phyloP scores from a whole-genome alignment of 2,888 invertebrate genomes.

The Zygogramma bicolorata region DNA sequence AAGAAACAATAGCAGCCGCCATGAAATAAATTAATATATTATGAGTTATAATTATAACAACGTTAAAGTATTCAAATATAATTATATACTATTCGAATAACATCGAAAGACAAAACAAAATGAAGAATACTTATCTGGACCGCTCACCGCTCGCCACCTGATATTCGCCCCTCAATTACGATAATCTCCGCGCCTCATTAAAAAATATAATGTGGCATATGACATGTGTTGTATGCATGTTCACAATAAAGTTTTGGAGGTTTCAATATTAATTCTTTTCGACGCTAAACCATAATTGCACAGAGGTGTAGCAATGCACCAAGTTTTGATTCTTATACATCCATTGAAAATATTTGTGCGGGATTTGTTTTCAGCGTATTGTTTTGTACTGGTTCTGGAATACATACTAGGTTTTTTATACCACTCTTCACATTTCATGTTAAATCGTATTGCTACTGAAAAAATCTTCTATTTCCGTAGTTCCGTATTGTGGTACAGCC shows the following conservation, averaged over 20 bases:
- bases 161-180: slow-evolving; percentile 3
- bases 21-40: slow-evolving; percentile 1
- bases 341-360: too few species aligned
- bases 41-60: background rate
- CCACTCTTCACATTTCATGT: too few species aligned
- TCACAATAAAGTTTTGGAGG: background rate
- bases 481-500: too few species aligned
- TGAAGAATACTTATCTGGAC: background rate
- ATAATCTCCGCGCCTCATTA: background rate
- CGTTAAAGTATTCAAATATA: background rate
- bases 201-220: slow-evolving; percentile 11
- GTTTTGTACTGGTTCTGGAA: too few species aligned
- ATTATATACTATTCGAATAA: background rate
- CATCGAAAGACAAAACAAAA: background rate
- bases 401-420: too few species aligned
- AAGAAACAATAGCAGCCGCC: background rate
- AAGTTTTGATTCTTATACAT: too few species aligned
- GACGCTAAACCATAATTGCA: background rate
- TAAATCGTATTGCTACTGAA: too few species aligned
- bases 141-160: slow-evolving; percentile 3
- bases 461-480: too few species aligned
- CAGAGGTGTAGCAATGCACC: background rate
- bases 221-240: slow-evolving; percentile 11
- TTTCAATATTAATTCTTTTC: background rate
- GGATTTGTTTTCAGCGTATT: too few species aligned